Conservation (phyloP, 2,888 invertebrate species). For the Heliconius cydno region DNA sequence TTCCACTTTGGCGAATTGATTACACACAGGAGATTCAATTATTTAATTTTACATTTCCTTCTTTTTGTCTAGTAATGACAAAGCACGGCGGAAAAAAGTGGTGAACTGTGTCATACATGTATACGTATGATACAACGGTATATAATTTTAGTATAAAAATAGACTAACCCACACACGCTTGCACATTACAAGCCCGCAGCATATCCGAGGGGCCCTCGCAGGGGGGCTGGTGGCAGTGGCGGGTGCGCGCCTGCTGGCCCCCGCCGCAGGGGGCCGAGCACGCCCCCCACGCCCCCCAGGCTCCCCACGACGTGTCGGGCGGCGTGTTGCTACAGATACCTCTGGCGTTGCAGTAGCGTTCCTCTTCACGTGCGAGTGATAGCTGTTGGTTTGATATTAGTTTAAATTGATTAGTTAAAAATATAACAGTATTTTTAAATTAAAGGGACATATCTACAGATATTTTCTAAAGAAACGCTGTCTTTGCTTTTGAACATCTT, state of each 20-base stretch:
- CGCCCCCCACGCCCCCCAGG: conserved; percentile 69
- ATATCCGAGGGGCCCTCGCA: conserved; percentile 84
- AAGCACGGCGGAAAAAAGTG: too few species aligned
- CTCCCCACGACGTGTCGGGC: conserved; percentile 54
- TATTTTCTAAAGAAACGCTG: neutral
- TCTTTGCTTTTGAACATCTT: too few species aligned
- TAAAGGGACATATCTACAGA: neutral
- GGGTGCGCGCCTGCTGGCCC: conserved; percentile 86
- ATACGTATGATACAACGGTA: too few species aligned
- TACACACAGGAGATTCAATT: too few species aligned
- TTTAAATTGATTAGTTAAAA: neutral
- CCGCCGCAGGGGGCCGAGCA: conserved; percentile 73
- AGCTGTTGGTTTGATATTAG: conserved; percentile 70
- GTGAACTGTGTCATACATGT: too few species aligned
- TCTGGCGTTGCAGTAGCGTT: conserved; percentile 87
- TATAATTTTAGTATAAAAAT: neutral
- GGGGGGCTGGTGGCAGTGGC: conserved; percentile 78
- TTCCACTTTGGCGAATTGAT: too few species aligned
- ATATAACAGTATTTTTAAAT: too few species aligned
- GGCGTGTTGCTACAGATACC: conserved; percentile 84
- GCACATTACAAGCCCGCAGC: conserved; percentile 88
- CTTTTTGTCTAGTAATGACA: too few species aligned
- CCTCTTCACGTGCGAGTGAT: conserved; percentile 89
- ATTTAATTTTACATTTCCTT: too few species aligned
- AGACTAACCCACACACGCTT: conserved; percentile 85